Evolutionary conservation across 2,113 vertebrate species (phyloP).

Genomic region (Halichoerus grypus): DNA sequence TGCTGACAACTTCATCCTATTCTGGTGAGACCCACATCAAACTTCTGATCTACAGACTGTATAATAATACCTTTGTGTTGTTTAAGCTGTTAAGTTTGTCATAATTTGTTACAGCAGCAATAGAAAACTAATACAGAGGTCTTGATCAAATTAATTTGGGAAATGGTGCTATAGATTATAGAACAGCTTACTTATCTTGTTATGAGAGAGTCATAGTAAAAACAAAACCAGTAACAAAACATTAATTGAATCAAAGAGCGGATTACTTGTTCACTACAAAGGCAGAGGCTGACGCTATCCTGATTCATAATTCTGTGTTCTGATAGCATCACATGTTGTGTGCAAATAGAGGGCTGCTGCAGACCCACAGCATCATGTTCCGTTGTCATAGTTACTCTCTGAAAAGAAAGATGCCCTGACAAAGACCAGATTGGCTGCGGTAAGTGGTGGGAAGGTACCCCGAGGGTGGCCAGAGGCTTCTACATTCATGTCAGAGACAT

Average conservation of each 20-base stretch:
- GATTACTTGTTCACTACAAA: background rate
- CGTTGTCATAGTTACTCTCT: slow-evolving; percentile 69
- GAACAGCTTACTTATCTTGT: background rate
- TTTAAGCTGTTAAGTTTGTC: background rate
- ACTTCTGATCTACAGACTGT: background rate
- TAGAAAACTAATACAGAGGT: background rate
- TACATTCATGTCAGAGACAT: background rate
- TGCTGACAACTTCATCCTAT: background rate
- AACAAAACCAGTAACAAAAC: background rate
- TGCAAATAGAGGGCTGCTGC: background rate
- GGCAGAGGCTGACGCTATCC: background rate
- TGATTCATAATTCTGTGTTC: slow-evolving; percentile 51
- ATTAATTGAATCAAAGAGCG: background rate
- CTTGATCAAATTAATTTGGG: background rate
- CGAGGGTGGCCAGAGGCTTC: slow-evolving; percentile 58
- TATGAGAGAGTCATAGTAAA: background rate
- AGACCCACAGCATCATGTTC: background rate
- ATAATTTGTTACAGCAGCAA: background rate
- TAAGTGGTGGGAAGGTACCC: background rate
- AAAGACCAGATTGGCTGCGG: slow-evolving; percentile 68
- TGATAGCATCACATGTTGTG: background rate
- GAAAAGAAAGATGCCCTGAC: slow-evolving; percentile 54
- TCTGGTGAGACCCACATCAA: background rate
- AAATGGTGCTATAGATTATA: background rate
- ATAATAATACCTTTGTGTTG: background rate